phyloP scores from a whole-genome alignment of 2,113 vertebrate genomes.

The Turdus rufiventris region DNA sequence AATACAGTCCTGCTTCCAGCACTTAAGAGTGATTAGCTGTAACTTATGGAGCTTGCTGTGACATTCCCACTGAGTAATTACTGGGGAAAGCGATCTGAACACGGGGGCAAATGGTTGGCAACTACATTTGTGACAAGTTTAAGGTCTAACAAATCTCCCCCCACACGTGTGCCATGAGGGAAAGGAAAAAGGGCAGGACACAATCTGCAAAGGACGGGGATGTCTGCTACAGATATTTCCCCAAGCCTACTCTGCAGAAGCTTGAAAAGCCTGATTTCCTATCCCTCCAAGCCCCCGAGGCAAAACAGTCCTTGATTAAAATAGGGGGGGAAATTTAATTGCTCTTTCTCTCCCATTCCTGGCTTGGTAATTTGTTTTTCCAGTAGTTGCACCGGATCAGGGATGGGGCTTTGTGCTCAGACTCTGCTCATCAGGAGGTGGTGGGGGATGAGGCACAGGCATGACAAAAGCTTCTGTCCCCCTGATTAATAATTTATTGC shows the following conservation, averaged over 20 bases:
- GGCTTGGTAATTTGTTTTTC: slow-evolving; percentile 55
- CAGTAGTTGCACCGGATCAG: slow-evolving; percentile 23
- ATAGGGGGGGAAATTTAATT: slow-evolving; percentile 46
- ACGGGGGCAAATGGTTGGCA: slow-evolving; percentile 38
- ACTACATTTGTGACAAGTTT: slow-evolving; percentile 31
- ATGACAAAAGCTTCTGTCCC: not conserved
- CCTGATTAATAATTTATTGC: not conserved
- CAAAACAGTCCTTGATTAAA: slow-evolving; percentile 47
- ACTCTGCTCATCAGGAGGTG: not conserved
- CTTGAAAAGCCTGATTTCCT: slow-evolving; percentile 18
- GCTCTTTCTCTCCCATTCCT: slow-evolving; percentile 38
- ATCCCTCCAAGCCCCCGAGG: slow-evolving; percentile 2
- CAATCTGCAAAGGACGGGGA: not conserved
- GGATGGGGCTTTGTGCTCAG: slow-evolving; percentile 15
- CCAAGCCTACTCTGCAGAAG: not conserved
- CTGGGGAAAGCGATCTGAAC: slow-evolving; percentile 38
- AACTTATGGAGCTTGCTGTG: slow-evolving; percentile 43
- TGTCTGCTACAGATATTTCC: not conserved
- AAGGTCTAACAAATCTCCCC: slow-evolving; percentile 25
- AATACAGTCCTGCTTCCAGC: slow-evolving; percentile 56
- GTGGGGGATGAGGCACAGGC: not conserved
- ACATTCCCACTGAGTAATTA: slow-evolving; percentile 57
- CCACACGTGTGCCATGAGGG: not conserved
- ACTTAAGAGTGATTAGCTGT: slow-evolving; percentile 66
- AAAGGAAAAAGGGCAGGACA: not conserved